Evolutionary conservation across 2,888 invertebrate species (phyloP).

Genomic region (Aromia moschata): DNA sequence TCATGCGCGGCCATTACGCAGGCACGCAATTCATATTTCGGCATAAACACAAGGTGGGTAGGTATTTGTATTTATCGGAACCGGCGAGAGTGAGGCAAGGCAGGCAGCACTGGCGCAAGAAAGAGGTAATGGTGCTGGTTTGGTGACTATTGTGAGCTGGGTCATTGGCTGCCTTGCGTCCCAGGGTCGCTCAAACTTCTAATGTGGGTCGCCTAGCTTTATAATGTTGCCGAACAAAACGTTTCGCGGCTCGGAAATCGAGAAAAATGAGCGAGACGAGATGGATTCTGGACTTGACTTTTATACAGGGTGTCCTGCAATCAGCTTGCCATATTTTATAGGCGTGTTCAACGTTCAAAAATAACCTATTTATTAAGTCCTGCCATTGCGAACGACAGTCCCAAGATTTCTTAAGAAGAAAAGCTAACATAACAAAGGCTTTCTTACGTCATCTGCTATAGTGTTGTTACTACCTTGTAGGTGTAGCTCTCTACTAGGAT

Average conservation of each 20-base stretch:
- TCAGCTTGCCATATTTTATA: no score
- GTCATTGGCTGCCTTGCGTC: slow-evolving; percentile 52
- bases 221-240: slow-evolving; percentile 13
- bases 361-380: no score
- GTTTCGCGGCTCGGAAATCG: neutral
- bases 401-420: no score
- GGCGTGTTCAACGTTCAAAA: no score
- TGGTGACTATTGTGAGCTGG: slow-evolving; percentile 53
- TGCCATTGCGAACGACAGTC: no score
- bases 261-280: slow-evolving; percentile 6
- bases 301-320: no score
- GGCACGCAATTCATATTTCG: slow-evolving; percentile 26
- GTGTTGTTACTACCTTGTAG: no score
- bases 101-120: slow-evolving; percentile 36
- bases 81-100: slow-evolving; percentile 25
- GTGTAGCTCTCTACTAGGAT: no score
- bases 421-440: no score
- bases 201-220: slow-evolving; percentile 47
- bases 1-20: slow-evolving; percentile 15
- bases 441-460: no score
- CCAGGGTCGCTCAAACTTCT: slow-evolving; percentile 46
- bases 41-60: slow-evolving; percentile 25
- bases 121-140: slow-evolving; percentile 52
- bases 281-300: neutral
- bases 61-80: slow-evolving; percentile 21